Base-by-base conservation (phyloP, 2,797 vertebrate genomes). In the Sebastes steindachneri region DNA sequence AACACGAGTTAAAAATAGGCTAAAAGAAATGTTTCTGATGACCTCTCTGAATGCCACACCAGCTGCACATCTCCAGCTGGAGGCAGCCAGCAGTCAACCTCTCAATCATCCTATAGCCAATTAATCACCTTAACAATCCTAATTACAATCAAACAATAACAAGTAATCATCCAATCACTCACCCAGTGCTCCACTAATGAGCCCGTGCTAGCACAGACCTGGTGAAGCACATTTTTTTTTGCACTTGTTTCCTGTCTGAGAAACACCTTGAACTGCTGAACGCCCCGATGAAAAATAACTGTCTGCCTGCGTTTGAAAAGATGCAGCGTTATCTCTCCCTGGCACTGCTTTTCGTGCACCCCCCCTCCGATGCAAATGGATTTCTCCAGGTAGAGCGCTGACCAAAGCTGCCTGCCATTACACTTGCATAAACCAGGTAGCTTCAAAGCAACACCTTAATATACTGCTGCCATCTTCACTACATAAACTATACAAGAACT, bases 61-160 rank as follows among this genome's bases (percentile, higher is more conserved):
- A 86, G 81, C 82, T 87, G 83, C 83, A 33, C 37, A 45, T 80
- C 65, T 81, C 54, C 86, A 85, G 85, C 78, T 83, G 84, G 57
- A 81, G 28, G 41, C 81, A 77, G 72, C 65, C 79, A 7, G 23
- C 41, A 7, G 55, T 33, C 58, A 64, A 68, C 73, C 73, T 54
- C 75, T 90, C 85, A 70, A 68, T 89, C 88, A 83, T 68, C 73
- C 57, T 33, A 72, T 66, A 68, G 11, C 59, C 41, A 71, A 90
- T 90, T 83, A 84, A 87, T 92, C 88, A 88, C 75, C 68, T 73
- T 80, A 85, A 90, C 86, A 89, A 87, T 90, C 79, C 88, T 79
- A 89, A 92, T 92, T 90, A 80, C 59, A 88, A 88, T 91, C 87
- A 87, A 89, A 92, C 86, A 91, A 93, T 82, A 89, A 88, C 60